Conservation (phyloP, 2,888 invertebrate species). For the Odontomyia ornata region DNA sequence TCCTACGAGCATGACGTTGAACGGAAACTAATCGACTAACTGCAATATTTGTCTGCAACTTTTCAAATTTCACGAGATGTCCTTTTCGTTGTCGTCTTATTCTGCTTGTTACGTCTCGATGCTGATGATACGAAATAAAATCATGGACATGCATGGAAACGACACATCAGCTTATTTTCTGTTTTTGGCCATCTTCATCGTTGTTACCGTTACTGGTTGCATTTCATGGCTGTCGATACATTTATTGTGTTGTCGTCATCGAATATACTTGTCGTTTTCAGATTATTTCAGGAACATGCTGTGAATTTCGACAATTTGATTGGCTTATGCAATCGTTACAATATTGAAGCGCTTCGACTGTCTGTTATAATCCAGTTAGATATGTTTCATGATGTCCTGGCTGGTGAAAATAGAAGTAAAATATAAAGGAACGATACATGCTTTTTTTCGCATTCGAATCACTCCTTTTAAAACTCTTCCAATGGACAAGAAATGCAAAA, state of each 20-base stretch:
- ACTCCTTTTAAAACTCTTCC: too few relatives aligned
- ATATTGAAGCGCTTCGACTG: too few relatives aligned
- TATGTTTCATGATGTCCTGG: too few relatives aligned
- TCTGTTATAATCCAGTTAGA: too few relatives aligned
- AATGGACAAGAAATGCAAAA: not conserved
- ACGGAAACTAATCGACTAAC: conserved; percentile 29
- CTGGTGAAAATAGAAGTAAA: too few relatives aligned
- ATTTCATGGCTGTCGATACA: not conserved
- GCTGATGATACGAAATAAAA: not conserved
- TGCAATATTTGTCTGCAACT: conserved; percentile 41
- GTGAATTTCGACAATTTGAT: too few relatives aligned
- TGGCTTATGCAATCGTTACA: too few relatives aligned
- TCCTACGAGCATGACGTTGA: not conserved
- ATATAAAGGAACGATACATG: too few relatives aligned
- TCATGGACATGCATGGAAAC: conserved; percentile 8
- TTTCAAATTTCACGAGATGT: conserved; percentile 29
- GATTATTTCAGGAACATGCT: too few relatives aligned
- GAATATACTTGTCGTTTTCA: not conserved
- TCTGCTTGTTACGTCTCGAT: not conserved
- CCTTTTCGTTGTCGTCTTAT: conserved; percentile 16
- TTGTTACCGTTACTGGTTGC: not conserved
- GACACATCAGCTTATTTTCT: conserved; percentile 8
- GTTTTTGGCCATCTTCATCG: not conserved
- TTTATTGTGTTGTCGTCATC: not conserved
- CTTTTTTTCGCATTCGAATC: too few relatives aligned